These are phyloP conservation scores for Apamea anceps DNA, from an alignment of 2,888 invertebrate genomes.

Conservation along the genomic window DNA sequence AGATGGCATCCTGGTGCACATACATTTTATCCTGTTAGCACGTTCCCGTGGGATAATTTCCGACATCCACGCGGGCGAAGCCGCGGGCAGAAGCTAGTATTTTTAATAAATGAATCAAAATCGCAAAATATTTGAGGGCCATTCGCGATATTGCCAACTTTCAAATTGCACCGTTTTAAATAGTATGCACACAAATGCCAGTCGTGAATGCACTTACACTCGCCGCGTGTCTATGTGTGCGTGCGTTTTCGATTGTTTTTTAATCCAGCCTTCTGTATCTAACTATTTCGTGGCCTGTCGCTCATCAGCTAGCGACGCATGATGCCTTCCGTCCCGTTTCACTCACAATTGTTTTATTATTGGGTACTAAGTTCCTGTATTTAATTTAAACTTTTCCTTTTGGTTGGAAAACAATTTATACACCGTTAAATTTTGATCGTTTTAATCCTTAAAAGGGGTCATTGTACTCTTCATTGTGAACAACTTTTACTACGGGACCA, in stretches of 20 bases:
- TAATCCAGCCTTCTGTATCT: neutral
- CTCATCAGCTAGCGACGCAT: conserved; percentile 17
- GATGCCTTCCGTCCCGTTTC: conserved; percentile 16
- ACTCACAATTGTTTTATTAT: conserved; percentile 29
- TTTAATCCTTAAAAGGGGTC: no score
- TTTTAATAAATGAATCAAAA: neutral
- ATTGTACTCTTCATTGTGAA: no score
- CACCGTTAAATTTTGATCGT: no score
- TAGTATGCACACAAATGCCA: neutral
- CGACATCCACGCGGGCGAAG: no score
- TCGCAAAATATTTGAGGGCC: neutral
- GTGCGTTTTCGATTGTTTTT: neutral
- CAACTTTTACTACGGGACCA: no score
- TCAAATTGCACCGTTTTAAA: neutral
- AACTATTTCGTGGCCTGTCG: neutral
- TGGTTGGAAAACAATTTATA: neutral
- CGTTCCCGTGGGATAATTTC: no score
- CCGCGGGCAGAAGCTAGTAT: no score
- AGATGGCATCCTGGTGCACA: no score
- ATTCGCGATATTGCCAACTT: neutral
- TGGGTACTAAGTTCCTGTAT: conserved; percentile 1
- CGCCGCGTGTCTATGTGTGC: no score
- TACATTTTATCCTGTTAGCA: no score
- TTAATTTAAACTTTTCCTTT: neutral
- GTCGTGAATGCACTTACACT: neutral